Evolutionary conservation across 2,888 invertebrate species (phyloP).

Genomic region (Sphaeridia pumilis): DNA sequence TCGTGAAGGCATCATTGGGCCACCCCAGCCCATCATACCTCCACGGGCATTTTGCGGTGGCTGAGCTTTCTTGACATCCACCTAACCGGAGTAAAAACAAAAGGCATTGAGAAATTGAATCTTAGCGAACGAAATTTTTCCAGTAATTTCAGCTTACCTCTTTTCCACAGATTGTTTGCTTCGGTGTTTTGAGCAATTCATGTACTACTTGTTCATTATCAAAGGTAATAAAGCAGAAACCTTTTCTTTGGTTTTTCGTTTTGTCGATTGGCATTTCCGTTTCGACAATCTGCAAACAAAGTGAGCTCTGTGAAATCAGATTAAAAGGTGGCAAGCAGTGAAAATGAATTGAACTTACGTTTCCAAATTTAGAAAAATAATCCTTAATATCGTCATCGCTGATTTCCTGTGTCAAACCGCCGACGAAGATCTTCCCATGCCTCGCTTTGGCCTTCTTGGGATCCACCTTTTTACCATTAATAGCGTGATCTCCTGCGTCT

Average conservation of each 20-base stretch:
- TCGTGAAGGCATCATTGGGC: constrained; percentile 26
- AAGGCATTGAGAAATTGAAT: constrained; percentile 4
- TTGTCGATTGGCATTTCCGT: constrained; percentile 97
- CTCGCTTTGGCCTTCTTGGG: constrained; percentile 91
- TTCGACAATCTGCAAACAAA: constrained; percentile 54
- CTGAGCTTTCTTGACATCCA: constrained; percentile 35
- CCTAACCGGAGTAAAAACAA: constrained; percentile 31
- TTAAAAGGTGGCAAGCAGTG: background rate
- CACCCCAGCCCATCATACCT: constrained; percentile 33
- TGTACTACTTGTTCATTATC: constrained; percentile 90
- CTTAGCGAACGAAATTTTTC: background rate
- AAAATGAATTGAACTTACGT: constrained; percentile 49
- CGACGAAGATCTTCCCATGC: constrained; percentile 93
- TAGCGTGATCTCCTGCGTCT: constrained; percentile 20
- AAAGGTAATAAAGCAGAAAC: constrained; percentile 95
- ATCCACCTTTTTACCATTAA: constrained; percentile 85
- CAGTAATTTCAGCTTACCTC: constrained; percentile 49
- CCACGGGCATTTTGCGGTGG: constrained; percentile 36
- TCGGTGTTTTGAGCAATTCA: constrained; percentile 78
- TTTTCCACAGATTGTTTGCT: constrained; percentile 84
- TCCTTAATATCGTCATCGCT: constrained; percentile 87
- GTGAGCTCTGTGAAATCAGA: background rate
- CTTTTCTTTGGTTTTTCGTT: constrained; percentile 90
- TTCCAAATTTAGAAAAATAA: constrained; percentile 85
- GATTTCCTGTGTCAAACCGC: constrained; percentile 82